Base-by-base conservation (phyloP, 2,888 invertebrate species). In the Ceratothoa steindachneri region DNA sequence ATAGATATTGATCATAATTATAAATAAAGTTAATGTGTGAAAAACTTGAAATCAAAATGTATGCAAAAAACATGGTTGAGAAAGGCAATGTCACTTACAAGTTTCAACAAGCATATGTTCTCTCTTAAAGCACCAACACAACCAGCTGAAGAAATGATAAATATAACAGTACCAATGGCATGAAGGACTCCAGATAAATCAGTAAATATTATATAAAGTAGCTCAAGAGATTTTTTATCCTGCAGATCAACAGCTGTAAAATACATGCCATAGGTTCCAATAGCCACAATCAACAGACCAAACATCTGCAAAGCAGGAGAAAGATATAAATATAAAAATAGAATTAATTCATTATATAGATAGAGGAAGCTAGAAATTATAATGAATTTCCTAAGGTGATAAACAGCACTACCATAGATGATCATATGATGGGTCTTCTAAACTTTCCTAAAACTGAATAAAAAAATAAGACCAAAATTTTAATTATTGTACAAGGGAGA, bases 91-190 rank as follows among this genome's bases (percentile, higher is more conserved):
- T 19, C 5, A 64, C 78, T 52, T 28, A 79, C 79, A 80, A 84
- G 77, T 81, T 83, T 83, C 2, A 86, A 81, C 28, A 85, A 82
- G 72, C 81, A 82, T 4, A 84, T 82, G 78, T 86, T 86, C 80
- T 86, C 86, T 74, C 86, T 79, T 27, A 86, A 81, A 27, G 86
- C 85, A 55, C 86, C 86, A 30, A 85, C 81, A 82, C 85, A 85
- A 24, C 85, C 85, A 71, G 83, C 82, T 81, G 84, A 84, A 65
- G 84, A 84, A 19, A 85, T 82, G 52, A 83, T 67, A 80, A 85
- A 85, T 24, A 85, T 83, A 30, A 84, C 80, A 60, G 81, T 78
- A 9, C 85, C 85, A 65, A 84, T 79, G 15, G 84, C 82, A 64
- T 85, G 83, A 51, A 85, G 81, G 24, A 84, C 81, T 15, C 85